A percentile compares a stretch with the other conserved stretches of the same genome.
Conservation (phyloP, 2,888 invertebrate species). For the Herminia tarsipennalis region DNA sequence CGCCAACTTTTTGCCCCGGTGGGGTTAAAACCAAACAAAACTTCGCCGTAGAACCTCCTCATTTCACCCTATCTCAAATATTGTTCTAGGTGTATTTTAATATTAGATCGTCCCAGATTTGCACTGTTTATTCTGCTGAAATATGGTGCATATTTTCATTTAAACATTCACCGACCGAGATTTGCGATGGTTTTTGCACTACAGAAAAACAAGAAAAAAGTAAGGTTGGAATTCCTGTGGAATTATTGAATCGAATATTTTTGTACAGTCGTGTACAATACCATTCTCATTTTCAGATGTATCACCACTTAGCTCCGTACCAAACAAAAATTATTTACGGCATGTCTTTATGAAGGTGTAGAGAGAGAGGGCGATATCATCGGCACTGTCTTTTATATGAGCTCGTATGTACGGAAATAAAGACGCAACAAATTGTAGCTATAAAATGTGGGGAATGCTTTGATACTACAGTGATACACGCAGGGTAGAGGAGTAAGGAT, state of each 20-base stretch:
- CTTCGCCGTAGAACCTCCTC: not conserved
- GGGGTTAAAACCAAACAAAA: too few species aligned
- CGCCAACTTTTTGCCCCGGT: too few species aligned
- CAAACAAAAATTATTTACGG: slow-evolving; percentile 44
- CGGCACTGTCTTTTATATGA: not conserved
- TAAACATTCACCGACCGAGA: slow-evolving; percentile 7
- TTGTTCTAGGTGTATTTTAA: not conserved
- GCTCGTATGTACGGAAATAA: slow-evolving; percentile 17
- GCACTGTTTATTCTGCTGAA: not conserved
- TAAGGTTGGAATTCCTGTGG: slow-evolving; percentile 9
- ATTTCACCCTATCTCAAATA: not conserved
- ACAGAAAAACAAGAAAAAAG: slow-evolving; percentile 22
- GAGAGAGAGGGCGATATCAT: not conserved
- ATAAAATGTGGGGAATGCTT: too few species aligned
- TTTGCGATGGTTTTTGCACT: slow-evolving; percentile 6
- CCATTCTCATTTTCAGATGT: slow-evolving; percentile 37
- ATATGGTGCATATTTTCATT: slow-evolving; percentile 2
- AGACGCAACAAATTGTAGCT: slow-evolving; percentile 22
- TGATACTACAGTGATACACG: too few species aligned
- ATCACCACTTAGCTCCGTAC: slow-evolving; percentile 40
- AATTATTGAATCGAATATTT: slow-evolving; percentile 34
- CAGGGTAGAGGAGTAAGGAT: too few species aligned
- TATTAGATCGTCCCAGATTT: not conserved
- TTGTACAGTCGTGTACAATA: slow-evolving; percentile 20
- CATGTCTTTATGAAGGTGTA: slow-evolving; percentile 10